A percentile compares a stretch with the other conserved stretches of the same genome.
phyloP scores from a whole-genome alignment of 1,140 invertebrate genomes.

The Monochamus saltuarius region DNA sequence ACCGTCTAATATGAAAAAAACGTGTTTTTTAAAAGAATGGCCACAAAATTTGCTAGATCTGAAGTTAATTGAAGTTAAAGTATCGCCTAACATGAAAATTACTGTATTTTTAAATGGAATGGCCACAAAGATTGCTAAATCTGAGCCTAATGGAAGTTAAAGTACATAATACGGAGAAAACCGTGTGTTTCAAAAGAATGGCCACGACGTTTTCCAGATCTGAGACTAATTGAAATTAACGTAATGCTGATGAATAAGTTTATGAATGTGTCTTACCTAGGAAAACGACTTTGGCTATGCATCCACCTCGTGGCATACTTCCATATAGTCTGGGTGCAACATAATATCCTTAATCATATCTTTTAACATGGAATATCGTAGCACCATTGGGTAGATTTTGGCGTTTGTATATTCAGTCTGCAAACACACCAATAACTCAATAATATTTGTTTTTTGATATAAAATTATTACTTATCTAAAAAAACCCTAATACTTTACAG shows the following conservation, averaged over 20 bases:
- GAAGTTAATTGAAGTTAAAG: background rate
- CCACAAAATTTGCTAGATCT: background rate
- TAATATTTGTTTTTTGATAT: no score
- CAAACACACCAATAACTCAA: constrained; percentile 42
- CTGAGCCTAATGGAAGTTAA: no score
- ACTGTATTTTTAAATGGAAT: background rate
- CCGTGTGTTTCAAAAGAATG: background rate
- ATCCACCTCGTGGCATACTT: constrained; percentile 88
- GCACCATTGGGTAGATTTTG: constrained; percentile 90
- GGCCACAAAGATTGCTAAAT: no score
- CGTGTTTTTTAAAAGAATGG: background rate
- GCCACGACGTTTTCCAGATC: background rate
- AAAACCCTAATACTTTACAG: background rate
- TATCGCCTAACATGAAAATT: background rate
- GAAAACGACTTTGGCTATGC: constrained; percentile 56
- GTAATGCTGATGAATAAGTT: background rate
- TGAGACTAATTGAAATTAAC: background rate
- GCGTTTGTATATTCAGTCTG: constrained; percentile 85
- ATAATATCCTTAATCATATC: constrained; percentile 95
- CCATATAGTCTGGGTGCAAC: constrained; percentile 92
- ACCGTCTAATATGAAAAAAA: no score
- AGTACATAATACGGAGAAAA: no score
- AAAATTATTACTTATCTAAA: no score
- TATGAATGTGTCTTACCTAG: constrained; percentile 20
- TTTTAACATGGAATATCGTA: constrained; percentile 90